A percentile compares a stretch with the other conserved stretches of the same genome.
These are phyloP conservation scores for Centruroides sculpturatus DNA, from an alignment of 1,140 invertebrate species.

Conservation along the genomic window DNA sequence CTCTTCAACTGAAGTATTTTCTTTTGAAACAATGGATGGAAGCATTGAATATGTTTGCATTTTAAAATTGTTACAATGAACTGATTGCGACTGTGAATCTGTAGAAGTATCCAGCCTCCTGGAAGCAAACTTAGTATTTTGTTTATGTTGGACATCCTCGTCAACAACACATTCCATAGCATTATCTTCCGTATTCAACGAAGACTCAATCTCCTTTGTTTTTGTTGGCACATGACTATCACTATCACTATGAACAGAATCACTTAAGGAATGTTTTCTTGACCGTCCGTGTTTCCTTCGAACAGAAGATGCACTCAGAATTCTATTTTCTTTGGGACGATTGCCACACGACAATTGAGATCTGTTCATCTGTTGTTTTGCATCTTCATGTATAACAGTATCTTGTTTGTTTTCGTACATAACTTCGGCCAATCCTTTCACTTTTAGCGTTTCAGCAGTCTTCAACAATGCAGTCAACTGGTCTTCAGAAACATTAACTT, in stretches of 20 bases:
- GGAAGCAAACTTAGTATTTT: neutral
- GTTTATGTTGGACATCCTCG: too few species aligned
- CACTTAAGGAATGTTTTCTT: slow-evolving; percentile 5
- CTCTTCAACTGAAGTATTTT: slow-evolving; percentile 8
- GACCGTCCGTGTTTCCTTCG: slow-evolving; percentile 2
- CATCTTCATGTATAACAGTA: neutral
- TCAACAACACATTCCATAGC: neutral
- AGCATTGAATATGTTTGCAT: slow-evolving; percentile 6
- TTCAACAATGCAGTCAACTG: slow-evolving; percentile 59
- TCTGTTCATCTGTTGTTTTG: neutral
- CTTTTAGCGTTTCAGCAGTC: slow-evolving; percentile 64
- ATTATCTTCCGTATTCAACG: slow-evolving; percentile 5
- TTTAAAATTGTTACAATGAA: slow-evolving; percentile 1
- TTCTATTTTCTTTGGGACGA: too few species aligned
- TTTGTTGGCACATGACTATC: slow-evolving; percentile 5
- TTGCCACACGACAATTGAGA: neutral
- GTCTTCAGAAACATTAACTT: slow-evolving; percentile 73
- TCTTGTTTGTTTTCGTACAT: slow-evolving; percentile 27
- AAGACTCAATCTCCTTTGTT: slow-evolving; percentile 8
- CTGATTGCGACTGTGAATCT: slow-evolving; percentile 10
- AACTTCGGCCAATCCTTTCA: slow-evolving; percentile 65
- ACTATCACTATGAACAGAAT: slow-evolving; percentile 10
- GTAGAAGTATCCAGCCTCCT: slow-evolving; percentile 4
- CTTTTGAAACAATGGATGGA: neutral
- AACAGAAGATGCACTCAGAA: neutral